Conservation (phyloP, 1,140 invertebrate species). For the Lamellibrachia luymesi region DNA sequence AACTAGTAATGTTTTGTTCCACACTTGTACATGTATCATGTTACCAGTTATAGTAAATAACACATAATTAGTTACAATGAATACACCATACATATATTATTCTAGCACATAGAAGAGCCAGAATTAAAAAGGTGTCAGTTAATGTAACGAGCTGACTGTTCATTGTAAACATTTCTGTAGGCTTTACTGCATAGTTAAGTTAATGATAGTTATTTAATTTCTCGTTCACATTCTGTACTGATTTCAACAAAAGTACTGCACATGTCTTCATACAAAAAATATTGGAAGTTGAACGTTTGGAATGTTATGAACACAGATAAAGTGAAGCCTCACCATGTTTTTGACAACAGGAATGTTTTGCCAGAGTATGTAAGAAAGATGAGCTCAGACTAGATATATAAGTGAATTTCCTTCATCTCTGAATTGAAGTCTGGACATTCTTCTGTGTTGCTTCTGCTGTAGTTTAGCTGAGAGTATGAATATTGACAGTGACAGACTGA, state of each 20-base stretch:
- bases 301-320: neutral
- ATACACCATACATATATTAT: neutral
- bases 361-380: neutral
- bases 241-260: neutral
- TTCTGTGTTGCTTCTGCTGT: neutral
- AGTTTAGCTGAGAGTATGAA: neutral
- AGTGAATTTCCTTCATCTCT: neutral
- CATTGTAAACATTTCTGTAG: neutral
- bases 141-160: neutral
- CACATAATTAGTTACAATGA: neutral
- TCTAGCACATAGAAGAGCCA: neutral
- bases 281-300: neutral
- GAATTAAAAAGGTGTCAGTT: neutral
- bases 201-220: neutral
- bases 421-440: neutral
- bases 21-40: neutral
- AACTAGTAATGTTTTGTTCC: neutral
- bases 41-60: neutral
- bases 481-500: neutral
- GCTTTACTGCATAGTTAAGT: neutral
- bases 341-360: constrained; percentile 5
- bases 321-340: neutral
- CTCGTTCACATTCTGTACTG: neutral
- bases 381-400: neutral
- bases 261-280: neutral